A percentile compares a stretch with the other conserved stretches of the same genome.
phyloP scores from a whole-genome alignment of 2,797 vertebrate genomes.

The Crypturellus tataupa region DNA sequence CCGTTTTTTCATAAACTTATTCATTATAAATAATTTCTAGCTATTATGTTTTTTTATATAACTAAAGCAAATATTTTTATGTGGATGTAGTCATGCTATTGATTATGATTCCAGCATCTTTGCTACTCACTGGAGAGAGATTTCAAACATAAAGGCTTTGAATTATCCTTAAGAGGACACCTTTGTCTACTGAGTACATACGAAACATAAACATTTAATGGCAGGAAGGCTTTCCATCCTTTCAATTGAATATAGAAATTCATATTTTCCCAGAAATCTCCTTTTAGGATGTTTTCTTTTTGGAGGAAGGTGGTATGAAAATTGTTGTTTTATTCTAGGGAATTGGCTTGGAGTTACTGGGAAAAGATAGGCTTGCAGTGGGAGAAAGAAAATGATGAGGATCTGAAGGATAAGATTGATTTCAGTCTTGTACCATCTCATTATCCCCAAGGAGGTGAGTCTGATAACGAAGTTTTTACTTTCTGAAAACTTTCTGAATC shows the following conservation, averaged over 20 bases:
- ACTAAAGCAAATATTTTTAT: background rate
- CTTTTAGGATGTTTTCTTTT: background rate
- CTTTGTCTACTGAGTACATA: background rate
- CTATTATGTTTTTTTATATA: no score
- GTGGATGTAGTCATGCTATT: no score
- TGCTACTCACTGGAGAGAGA: no score
- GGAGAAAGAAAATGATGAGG: constrained; percentile 95
- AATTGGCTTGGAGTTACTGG: constrained; percentile 88
- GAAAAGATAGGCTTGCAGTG: constrained; percentile 90
- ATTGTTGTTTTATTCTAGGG: constrained; percentile 75
- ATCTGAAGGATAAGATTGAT: constrained; percentile 96
- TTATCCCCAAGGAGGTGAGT: constrained; percentile 90
- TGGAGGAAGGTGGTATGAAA: background rate
- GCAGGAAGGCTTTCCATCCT: background rate
- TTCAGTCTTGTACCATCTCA: constrained; percentile 84
- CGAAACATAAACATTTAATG: background rate
- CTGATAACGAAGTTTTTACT: background rate
- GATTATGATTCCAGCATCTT: no score
- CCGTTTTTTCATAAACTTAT: background rate
- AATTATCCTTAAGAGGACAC: background rate
- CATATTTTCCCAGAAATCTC: background rate
- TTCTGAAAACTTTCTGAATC: background rate
- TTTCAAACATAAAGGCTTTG: no score
- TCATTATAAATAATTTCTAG: no score
- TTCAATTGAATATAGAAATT: background rate